Percentiles rank a stretch among this genome's conserved stretches.
phyloP scores from a whole-genome alignment of 1,140 invertebrate species.

The Pseudomyrmex concolor region DNA sequence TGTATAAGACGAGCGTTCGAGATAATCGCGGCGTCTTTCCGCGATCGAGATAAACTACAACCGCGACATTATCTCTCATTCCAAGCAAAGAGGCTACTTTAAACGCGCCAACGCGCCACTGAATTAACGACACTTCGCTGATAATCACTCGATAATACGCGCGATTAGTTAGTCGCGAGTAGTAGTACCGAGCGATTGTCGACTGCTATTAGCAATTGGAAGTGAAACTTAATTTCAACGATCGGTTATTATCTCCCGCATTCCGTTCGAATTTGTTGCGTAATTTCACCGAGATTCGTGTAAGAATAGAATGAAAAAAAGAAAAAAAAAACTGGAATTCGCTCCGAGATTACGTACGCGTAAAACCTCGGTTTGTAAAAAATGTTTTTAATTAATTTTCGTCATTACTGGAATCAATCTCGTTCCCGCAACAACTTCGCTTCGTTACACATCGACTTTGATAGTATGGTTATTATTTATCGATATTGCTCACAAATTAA shows the following conservation, averaged over 20 bases:
- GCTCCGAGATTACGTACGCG: not conserved
- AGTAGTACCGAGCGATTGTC: conserved; percentile 44
- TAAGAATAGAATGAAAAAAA: not conserved
- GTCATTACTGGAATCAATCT: not conserved
- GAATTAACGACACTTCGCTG: conserved; percentile 58
- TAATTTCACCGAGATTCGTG: not conserved
- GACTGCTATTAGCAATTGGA: conserved; percentile 48
- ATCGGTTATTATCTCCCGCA: conserved; percentile 51
- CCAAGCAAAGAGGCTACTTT: conserved; percentile 60
- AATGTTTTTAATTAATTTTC: not conserved
- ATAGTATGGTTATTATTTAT: not conserved
- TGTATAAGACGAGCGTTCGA: conserved; percentile 34
- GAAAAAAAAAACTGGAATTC: not conserved
- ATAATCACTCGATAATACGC: conserved; percentile 64
- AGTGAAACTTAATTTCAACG: conserved; percentile 49
- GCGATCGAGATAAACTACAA: conserved; percentile 57
- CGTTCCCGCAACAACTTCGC: not conserved
- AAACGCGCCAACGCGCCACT: conserved; percentile 45
- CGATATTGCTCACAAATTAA: not conserved
- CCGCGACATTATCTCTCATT: conserved; percentile 62
- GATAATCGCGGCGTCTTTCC: conserved; percentile 42
- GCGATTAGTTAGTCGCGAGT: conserved; percentile 58
- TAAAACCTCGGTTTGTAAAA: no score
- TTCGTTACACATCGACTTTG: not conserved
- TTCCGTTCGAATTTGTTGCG: not conserved